Evolutionary conservation across 1,140 invertebrate genomes (phyloP), one percentile per base, ranked within the genome.

Genomic region (Globodera ellingtonae): DNA sequence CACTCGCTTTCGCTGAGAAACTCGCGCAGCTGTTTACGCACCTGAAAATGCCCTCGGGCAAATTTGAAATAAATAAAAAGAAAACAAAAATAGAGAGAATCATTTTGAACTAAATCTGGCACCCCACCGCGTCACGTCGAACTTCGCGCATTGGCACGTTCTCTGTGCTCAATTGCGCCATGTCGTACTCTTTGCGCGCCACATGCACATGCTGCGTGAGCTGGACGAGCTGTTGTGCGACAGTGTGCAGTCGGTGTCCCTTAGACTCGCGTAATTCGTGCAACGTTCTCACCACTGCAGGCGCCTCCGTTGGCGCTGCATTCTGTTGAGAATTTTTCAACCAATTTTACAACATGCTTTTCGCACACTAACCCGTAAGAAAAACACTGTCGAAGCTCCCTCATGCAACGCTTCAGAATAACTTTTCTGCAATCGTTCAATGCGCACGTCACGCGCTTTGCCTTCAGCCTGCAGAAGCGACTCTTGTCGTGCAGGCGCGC

Each of bases 151-250:
- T n/a, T n/a, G 75, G 75, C 48, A 15, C 50, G 18, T 62, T 67
- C 47, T 77, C 75, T 24, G 69, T 62, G 69, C 35, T 77, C 10
- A 65, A 47, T 75, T 66, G 24, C 21, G 72, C 35, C 65, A 67
- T 56, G 44, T 85, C 66, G 66, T 81, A 72, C 52, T 84, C 82
- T 18, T 71, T 72, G 13, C 83, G 44, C 35, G 85, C 52, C n/a
- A 84, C 72, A 48, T 86, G 84, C 24, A 86, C 84, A 46, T 78
- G 66, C 73, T 83, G 81, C n/a, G 46, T 84, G 24, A 83, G n/a
- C 59, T 72, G 56, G 21, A 56, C 62, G 24, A 65, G 44, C 15
- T 79, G 69, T 75, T 78, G 75, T 3, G 75, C 75, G 35, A 78
- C 35, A 15, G 75, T 78, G 65, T 75, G 56, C 18, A 75, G 65